Evolutionary conservation across 2,888 invertebrate genomes (phyloP).

Genomic region (Ennomos quercinarius): DNA sequence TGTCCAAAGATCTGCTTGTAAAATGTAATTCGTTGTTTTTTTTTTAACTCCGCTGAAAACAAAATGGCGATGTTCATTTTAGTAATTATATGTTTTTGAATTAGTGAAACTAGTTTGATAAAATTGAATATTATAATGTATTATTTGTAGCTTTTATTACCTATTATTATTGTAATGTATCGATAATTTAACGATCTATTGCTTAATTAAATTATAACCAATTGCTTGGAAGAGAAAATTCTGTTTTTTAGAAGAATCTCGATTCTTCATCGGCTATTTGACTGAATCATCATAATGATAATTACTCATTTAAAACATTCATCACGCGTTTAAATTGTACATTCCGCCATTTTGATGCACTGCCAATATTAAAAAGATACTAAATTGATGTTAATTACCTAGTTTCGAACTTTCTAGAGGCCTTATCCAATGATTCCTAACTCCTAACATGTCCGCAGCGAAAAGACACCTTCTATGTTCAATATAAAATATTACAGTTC

Average conservation of each 20-base stretch:
- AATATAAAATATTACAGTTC: no score
- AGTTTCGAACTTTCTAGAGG: no score
- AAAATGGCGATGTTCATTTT: constrained; percentile 47
- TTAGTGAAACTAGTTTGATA: constrained; percentile 26
- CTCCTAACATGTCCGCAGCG: not conserved
- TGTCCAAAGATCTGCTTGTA: constrained; percentile 42
- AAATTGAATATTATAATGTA: constrained; percentile 10
- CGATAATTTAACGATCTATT: not conserved
- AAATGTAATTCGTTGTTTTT: constrained; percentile 26
- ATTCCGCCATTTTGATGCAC: not conserved
- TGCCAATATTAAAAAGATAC: not conserved
- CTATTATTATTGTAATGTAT: constrained; percentile 13
- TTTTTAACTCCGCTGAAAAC: constrained; percentile 33
- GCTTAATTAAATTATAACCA: constrained; percentile 1
- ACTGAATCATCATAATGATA: not conserved
- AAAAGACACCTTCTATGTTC: no score
- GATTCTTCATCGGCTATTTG: not conserved
- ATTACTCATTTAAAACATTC: not conserved
- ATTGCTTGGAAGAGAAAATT: not conserved
- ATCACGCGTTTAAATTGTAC: not conserved
- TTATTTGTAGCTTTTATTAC: constrained; percentile 25
- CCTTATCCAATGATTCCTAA: no score
- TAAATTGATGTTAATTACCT: not conserved
- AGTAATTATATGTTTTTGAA: constrained; percentile 27
- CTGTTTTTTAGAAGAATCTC: no score